Evolutionary conservation across 2,797 vertebrate genomes (phyloP).

Genomic region (Glossophaga mutica): DNA sequence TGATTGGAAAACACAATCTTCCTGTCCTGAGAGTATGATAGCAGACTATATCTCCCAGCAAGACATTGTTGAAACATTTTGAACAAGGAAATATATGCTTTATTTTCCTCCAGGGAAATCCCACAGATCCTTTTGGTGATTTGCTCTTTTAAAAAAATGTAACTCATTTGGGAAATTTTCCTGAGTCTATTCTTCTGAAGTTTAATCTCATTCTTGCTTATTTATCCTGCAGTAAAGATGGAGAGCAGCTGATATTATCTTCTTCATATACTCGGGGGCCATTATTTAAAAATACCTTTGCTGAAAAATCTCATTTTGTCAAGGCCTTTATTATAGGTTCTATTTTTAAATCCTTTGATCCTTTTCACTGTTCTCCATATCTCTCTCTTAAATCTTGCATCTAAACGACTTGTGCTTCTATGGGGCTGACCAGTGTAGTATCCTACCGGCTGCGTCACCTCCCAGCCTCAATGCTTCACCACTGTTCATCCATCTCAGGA

Average conservation of each 20-base stretch:
- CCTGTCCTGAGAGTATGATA: not conserved
- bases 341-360: constrained; percentile 40
- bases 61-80: not conserved
- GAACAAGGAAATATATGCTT: constrained; percentile 28
- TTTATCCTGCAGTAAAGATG: not conserved
- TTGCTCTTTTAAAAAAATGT: constrained; percentile 20
- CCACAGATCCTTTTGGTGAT: constrained; percentile 14
- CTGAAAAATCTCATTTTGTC: constrained; percentile 5
- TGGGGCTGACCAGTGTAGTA: not conserved
- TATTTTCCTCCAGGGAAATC: constrained; percentile 27
- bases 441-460: not conserved
- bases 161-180: constrained; percentile 16
- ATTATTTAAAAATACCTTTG: not conserved
- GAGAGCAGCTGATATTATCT: not conserved
- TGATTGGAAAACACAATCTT: not conserved
- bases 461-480: not conserved
- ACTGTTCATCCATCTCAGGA: not conserved
- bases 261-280: not conserved
- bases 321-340: not conserved
- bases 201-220: not conserved
- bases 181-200: not conserved
- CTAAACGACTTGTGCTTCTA: not conserved
- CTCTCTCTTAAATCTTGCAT: constrained; percentile 6
- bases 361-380: not conserved
- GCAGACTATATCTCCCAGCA: not conserved